These are phyloP conservation scores for Dipodomys ordii DNA, from an alignment of 2,113 vertebrate species.

Conservation along the genomic window DNA sequence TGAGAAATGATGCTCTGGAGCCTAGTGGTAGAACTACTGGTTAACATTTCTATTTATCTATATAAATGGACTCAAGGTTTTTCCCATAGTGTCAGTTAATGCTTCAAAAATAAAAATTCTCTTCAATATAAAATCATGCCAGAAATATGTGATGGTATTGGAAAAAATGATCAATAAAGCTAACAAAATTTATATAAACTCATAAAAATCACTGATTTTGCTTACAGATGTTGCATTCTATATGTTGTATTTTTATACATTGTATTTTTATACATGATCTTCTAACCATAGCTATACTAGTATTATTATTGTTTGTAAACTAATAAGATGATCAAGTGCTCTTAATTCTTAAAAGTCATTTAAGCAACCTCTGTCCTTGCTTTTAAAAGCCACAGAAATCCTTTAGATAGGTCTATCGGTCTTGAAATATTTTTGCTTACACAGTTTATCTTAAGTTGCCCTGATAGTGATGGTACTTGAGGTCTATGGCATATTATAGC, in stretches of 20 bases:
- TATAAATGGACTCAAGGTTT: neutral
- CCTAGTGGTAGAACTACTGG: neutral
- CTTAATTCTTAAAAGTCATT: neutral
- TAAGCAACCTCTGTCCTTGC: neutral
- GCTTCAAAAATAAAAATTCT: neutral
- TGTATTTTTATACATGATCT: neutral
- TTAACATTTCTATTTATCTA: neutral
- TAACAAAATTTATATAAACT: neutral
- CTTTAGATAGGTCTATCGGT: neutral
- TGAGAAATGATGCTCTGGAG: neutral
- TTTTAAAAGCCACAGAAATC: neutral
- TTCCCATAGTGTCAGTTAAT: neutral
- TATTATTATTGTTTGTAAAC: neutral
- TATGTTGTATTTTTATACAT: neutral
- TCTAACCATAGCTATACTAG: neutral
- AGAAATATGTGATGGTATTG: neutral
- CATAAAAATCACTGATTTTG: neutral
- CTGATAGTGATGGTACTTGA: neutral
- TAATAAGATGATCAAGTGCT: neutral
- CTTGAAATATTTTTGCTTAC: neutral
- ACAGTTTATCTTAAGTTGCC: neutral
- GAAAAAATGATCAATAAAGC: neutral
- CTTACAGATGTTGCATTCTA: neutral
- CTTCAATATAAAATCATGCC: constrained; percentile 7
- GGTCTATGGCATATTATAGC: neutral